Evolutionary conservation across 2,797 vertebrate genomes (phyloP), one percentile per base, ranked within the genome.

Genomic region (Neosilurus mollespiculum): DNA sequence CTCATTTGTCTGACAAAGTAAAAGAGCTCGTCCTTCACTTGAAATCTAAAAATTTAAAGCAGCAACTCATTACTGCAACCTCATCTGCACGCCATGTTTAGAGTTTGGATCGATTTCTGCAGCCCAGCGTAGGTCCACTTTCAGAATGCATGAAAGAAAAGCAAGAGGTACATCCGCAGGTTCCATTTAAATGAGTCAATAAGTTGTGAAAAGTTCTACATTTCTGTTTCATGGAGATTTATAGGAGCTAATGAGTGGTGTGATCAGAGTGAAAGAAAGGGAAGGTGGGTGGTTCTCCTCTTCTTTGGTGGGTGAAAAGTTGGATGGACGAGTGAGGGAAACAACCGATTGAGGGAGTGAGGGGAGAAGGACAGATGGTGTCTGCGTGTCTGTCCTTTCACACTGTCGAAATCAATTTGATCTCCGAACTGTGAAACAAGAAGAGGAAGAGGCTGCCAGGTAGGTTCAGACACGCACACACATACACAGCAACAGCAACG

Each of bases 331-430:
- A 80, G 69, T 70, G 83, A 82, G 84, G 61, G 67, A 87, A 87
- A 89, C 73, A 81, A 84, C 87, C 56, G 76, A 70, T 82, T 76
- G 88, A 89, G 90, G 86, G 90, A 89, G 86, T 83, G 66, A 88
- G 87, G 89, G 80, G 85, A 86, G 87, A 87, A 84, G 81, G 71
- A 71, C 78, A 24, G 83, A 80, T 83, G 86, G 83, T 83, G 80
- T 76, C 83, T 88, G 92, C 91, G 91, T 87, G 91, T 94, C 91
- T 93, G 93, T 95, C 95, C 94, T 96, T 93, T 99, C 97, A 99
- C 95, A 99, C 98, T 92, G 98, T 99, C 77, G 98, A 99, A 93
- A 99, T 98, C 96, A 99, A 96, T 91, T 97, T 98, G 93, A 96
- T 95, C 88, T 97, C 97, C 94, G 97, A 94, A 80, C 98, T 99